Evolutionary conservation across 2,888 invertebrate genomes (phyloP).

Genomic region (Zygothrica quintamaculata): DNA sequence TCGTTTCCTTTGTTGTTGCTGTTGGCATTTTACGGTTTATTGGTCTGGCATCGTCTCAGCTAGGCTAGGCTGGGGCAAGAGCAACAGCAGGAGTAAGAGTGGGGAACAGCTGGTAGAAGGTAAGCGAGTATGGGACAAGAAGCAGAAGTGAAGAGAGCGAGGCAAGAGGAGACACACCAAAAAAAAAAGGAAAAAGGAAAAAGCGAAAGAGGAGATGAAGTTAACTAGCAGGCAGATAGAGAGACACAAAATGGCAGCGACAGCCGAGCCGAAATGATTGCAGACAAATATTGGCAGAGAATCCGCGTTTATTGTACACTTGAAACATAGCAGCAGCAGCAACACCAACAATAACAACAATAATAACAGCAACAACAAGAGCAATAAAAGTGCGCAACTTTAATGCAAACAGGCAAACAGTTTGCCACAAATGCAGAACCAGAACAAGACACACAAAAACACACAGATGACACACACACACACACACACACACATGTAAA

Average conservation of each 20-base stretch:
- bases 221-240: slow-evolving; percentile 1
- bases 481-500: slow-evolving; percentile 7
- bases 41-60: slow-evolving; percentile 57
- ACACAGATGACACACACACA: slow-evolving; percentile 10
- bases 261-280: slow-evolving; percentile 70
- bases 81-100: neutral
- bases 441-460: slow-evolving; percentile 11
- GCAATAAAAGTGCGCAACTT: slow-evolving; percentile 58
- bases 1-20: slow-evolving; percentile 16
- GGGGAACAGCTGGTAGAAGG: neutral
- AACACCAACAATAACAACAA: slow-evolving; percentile 7
- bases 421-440: slow-evolving; percentile 39
- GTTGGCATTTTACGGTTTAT: slow-evolving; percentile 60
- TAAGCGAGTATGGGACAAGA: no score
- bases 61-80: slow-evolving; percentile 30
- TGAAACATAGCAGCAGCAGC: slow-evolving; percentile 48
- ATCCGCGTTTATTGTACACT: slow-evolving; percentile 79
- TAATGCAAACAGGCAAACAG: slow-evolving; percentile 65
- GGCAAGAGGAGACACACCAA: neutral
- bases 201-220: neutral
- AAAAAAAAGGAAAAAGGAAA: slow-evolving; percentile 12
- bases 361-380: slow-evolving; percentile 10
- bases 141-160: no score
- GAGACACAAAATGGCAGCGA: slow-evolving; percentile 37
- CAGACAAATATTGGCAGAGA: slow-evolving; percentile 75